A percentile compares a stretch with the other conserved stretches of the same genome.
Conservation (phyloP, 92 coral and sea anemone species). For the Chrysogorgia sp. region DNA sequence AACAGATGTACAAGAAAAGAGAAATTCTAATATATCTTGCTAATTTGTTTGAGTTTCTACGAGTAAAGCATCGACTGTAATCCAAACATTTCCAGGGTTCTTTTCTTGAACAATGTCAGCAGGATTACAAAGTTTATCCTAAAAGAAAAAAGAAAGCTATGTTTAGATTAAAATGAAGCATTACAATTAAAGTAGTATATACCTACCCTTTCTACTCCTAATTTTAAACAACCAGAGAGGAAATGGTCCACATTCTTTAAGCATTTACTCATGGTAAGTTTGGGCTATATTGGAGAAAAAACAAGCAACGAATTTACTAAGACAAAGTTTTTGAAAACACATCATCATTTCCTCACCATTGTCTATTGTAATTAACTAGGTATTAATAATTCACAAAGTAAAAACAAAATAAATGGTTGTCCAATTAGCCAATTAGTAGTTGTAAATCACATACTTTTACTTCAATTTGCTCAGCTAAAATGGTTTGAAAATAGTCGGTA, state of each 20-base stretch:
- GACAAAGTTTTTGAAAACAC: not conserved
- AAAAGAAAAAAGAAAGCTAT: conserved; percentile 25
- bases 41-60: conserved; percentile 44
- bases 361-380: too few species aligned
- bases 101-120: conserved; percentile 91
- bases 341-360: not conserved
- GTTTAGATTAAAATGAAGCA: not conserved
- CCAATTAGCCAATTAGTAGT: too few species aligned
- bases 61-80: conserved; percentile 81
- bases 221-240: conserved; percentile 82
- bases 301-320: not conserved
- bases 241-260: conserved; percentile 94
- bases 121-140: conserved; percentile 83
- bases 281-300: conserved; percentile 68
- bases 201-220: conserved; percentile 87
- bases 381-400: too few species aligned
- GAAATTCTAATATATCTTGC: too few species aligned
- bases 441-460: too few species aligned
- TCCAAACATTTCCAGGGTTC: conserved; percentile 83
- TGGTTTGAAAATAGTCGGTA: too few species aligned
- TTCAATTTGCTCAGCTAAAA: too few species aligned
- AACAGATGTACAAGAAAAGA: too few species aligned
- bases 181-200: not conserved
- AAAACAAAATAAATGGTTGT: not conserved
- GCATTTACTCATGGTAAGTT: conserved; percentile 95